A percentile compares a stretch with the other conserved stretches of the same genome.
These are phyloP conservation scores for Pseudopipra pipra DNA, from an alignment of 2,113 vertebrate species.

Conservation along the genomic window DNA sequence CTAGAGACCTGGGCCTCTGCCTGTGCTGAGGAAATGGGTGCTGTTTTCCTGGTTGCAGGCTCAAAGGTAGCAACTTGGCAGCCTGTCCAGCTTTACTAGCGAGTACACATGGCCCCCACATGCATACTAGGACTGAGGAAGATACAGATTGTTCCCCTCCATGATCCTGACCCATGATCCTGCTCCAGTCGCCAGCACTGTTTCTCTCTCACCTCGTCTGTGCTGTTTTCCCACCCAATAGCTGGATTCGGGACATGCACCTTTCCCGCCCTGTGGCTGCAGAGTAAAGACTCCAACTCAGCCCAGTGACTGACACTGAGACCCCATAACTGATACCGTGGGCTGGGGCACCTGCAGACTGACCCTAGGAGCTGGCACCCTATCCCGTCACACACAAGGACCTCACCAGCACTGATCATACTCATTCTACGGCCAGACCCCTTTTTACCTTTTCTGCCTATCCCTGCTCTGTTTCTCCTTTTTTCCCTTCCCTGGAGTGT, in stretches of 20 bases:
- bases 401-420: background rate
- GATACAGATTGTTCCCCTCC: background rate
- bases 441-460: background rate
- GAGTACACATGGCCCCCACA: accelerated
- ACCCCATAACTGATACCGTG: accelerated
- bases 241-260: background rate
- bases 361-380: background rate
- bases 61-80: background rate
- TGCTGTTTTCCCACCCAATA: background rate
- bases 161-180: background rate
- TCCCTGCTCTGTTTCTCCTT: background rate
- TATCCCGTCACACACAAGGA: accelerated
- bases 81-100: background rate
- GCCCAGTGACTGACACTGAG: background rate
- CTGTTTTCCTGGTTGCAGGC: background rate
- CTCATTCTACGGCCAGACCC: background rate
- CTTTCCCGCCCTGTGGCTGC: accelerated
- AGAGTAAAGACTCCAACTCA: background rate
- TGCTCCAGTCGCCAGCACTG: background rate
- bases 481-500: accelerated
- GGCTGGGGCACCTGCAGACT: background rate
- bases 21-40: accelerated
- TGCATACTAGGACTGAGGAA: background rate
- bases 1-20: background rate
- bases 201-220: accelerated